phyloP scores from a whole-genome alignment of 2,797 vertebrate genomes.

The Crypturellus tataupa region DNA sequence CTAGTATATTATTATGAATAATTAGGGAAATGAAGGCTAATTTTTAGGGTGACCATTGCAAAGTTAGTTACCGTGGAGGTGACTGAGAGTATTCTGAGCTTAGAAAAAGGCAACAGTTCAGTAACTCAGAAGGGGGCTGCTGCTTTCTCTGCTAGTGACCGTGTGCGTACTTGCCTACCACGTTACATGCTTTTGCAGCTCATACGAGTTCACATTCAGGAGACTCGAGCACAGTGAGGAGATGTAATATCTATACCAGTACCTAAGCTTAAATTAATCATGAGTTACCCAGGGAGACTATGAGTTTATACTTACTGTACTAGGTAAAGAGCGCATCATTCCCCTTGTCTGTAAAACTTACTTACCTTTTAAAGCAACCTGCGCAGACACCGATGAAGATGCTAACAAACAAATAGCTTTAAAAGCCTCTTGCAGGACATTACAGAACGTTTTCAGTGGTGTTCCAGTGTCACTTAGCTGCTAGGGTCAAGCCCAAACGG shows the following conservation, averaged over 20 bases:
- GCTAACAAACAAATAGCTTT: background rate
- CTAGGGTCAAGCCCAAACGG: background rate
- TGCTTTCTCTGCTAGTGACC: background rate
- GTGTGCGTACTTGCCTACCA: background rate
- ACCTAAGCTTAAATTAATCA: background rate
- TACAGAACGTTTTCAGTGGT: background rate
- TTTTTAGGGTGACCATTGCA: background rate
- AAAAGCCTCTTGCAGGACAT: background rate
- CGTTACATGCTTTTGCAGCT: background rate
- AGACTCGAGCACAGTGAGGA: background rate
- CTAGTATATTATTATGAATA: background rate
- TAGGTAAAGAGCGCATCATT: background rate
- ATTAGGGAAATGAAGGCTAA: conserved; percentile 68
- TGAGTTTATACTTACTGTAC: background rate
- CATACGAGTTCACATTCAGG: background rate
- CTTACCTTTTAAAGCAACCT: background rate
- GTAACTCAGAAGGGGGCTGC: background rate
- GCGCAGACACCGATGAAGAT: background rate
- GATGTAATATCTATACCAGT: background rate
- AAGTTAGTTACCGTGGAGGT: background rate
- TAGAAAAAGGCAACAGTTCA: background rate
- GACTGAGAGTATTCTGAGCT: background rate
- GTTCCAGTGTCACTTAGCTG: background rate
- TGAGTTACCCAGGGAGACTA: background rate
- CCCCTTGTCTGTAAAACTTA: conserved; percentile 19